Base-by-base conservation (phyloP, 2,113 vertebrate genomes). In the Tamias sibiricus region DNA sequence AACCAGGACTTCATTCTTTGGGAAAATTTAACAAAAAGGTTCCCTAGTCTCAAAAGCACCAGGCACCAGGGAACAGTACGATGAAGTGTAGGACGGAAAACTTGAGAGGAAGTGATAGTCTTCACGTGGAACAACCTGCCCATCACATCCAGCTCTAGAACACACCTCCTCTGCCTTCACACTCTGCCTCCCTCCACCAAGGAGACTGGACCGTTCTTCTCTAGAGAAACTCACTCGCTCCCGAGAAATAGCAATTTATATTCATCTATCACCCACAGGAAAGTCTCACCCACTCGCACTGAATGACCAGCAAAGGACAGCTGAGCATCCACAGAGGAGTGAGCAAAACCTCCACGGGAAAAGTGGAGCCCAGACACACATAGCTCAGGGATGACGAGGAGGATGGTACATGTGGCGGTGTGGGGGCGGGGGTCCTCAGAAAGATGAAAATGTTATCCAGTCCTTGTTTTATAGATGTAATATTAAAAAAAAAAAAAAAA, bases 21-120 rank as follows among this genome's bases (percentile, higher is more conserved):
- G 59, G 7, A 44, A 86, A 86, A 40, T 4, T 28, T 62, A 52
- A 86, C 30, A 44, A 37, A 59, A 92, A 3, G 12, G n/a, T 54
- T 89, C 42, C 86, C 52, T 64, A 54, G 17, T 77, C 71, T 91
- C 84, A 89, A 68, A 72, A 84, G 74, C 16, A 66, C 13, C 35
- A 24, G 17, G 57, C 42, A 37, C 17, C 11, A 35, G 32, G 40
- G 19, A 64, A 42, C 74, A 69, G 26, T 6, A 14, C 20, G 40
- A 90, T 52, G 37, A 87, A 59, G 44, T 11, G 3, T 14, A 9
- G 54, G 17, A 74, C 52, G 32, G 32, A 82, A 54, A 88, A 14
- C 19, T 24, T 16, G 28, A 1, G 7, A n/a, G 4, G 8, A 35
- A 59, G 35, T n/a, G 12, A 42, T 3, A 42, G 30, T 79, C 40